A percentile compares a stretch with the other conserved stretches of the same genome.
These are phyloP conservation scores for Euura saliciscinereae DNA, from an alignment of 1,140 invertebrate species.

Conservation along the genomic window DNA sequence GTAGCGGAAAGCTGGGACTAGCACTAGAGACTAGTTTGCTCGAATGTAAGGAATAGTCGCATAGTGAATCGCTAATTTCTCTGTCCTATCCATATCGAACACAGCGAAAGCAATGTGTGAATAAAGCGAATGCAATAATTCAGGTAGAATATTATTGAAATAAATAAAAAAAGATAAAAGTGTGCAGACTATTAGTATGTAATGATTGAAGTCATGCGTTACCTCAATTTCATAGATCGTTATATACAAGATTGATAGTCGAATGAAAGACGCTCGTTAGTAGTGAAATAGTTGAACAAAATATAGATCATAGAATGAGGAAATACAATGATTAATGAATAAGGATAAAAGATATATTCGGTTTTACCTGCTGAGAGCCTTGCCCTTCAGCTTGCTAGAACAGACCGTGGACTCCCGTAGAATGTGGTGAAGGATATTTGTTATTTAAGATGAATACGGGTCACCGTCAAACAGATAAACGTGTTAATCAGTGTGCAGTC, in stretches of 20 bases:
- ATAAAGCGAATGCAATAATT: slow-evolving; percentile 15
- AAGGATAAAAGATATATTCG: slow-evolving; percentile 50
- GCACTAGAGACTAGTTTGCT: background rate
- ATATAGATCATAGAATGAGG: slow-evolving; percentile 5
- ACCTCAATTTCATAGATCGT: background rate
- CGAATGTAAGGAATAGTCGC: no score
- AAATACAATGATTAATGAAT: slow-evolving; percentile 37
- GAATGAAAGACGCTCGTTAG: background rate
- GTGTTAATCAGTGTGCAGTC: slow-evolving; percentile 10
- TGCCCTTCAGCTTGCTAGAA: slow-evolving; percentile 82
- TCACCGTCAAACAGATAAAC: slow-evolving; percentile 10
- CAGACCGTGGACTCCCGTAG: slow-evolving; percentile 62
- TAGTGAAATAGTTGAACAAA: slow-evolving; percentile 18
- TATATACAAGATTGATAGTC: no score
- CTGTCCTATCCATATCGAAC: no score
- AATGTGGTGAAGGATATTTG: slow-evolving; percentile 51
- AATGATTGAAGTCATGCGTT: background rate
- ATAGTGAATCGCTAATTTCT: no score
- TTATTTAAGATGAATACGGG: slow-evolving; percentile 35
- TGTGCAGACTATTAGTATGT: slow-evolving; percentile 11
- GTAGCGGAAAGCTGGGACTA: no score
- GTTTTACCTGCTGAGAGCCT: slow-evolving; percentile 78
- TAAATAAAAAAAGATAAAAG: no score
- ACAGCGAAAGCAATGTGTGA: slow-evolving; percentile 12
- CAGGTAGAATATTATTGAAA: no score